Conservation (phyloP, 1,140 invertebrate species). For the Parasteatoda tepidariorum region DNA sequence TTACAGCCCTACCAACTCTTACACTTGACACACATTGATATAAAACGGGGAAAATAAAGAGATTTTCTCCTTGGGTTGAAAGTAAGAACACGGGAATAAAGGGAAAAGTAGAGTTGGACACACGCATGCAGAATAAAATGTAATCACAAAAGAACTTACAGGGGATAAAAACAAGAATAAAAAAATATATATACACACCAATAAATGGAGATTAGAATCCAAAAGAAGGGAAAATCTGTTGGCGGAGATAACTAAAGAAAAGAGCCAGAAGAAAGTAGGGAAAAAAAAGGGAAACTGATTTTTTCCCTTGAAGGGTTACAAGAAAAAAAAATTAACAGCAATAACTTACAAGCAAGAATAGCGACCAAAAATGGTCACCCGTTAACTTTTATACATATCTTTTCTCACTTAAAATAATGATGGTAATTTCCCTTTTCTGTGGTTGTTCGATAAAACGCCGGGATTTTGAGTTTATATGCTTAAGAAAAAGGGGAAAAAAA, state of each 20-base stretch:
- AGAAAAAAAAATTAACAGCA: constrained; percentile 23
- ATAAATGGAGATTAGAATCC: constrained; percentile 50
- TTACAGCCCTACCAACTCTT: too few relatives aligned
- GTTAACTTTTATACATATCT: constrained; percentile 25
- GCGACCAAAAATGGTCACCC: constrained; percentile 36
- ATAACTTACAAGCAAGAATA: constrained; percentile 29
- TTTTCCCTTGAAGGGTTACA: not conserved
- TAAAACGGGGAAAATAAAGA: too few relatives aligned
- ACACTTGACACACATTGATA: too few relatives aligned
- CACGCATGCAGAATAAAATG: not conserved
- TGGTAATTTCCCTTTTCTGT: constrained; percentile 31
- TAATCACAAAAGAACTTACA: constrained; percentile 16
- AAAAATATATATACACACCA: constrained; percentile 24
- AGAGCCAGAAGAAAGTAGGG: constrained; percentile 16
- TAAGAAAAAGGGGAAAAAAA: not conserved
- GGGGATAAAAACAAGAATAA: constrained; percentile 12
- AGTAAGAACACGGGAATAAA: too few relatives aligned
- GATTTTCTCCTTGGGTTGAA: too few relatives aligned
- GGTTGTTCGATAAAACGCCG: constrained; percentile 28
- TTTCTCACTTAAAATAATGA: constrained; percentile 45
- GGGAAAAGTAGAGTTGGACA: constrained; percentile 11
- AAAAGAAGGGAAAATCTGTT: constrained; percentile 20
- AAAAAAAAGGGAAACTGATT: not conserved
- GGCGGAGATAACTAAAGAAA: constrained; percentile 6
- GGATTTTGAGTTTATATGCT: constrained; percentile 29